A percentile compares a stretch with the other conserved stretches of the same genome.
phyloP scores from a whole-genome alignment of 2,797 vertebrate genomes.

The Sciurus carolinensis region DNA sequence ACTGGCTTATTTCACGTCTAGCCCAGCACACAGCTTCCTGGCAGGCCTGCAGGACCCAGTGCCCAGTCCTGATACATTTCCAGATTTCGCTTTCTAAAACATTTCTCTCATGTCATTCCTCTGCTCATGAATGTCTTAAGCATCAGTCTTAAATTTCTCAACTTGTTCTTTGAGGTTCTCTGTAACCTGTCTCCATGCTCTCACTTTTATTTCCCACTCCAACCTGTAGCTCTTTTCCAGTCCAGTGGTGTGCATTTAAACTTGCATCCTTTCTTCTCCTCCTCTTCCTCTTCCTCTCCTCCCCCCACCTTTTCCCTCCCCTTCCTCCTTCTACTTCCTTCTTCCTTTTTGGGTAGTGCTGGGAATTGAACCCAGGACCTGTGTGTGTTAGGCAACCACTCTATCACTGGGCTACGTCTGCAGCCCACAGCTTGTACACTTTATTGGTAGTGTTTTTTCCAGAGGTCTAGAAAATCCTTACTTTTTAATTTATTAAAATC shows the following conservation, averaged over 20 bases:
- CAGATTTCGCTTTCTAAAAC: not conserved
- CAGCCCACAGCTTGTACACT: not conserved
- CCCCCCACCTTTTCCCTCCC: too few species aligned
- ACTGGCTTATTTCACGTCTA: too few species aligned
- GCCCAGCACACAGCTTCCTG: too few species aligned
- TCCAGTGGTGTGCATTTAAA: not conserved
- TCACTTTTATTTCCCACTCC: not conserved
- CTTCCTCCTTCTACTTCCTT: too few species aligned
- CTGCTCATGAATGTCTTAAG: not conserved
- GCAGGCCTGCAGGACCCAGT: too few species aligned
- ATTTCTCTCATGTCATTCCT: not conserved
- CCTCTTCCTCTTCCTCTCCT: too few species aligned
- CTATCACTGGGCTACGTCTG: too few species aligned
- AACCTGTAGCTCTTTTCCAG: not conserved
- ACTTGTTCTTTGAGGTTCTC: not conserved
- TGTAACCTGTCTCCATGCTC: not conserved
- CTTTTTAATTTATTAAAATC: not conserved
- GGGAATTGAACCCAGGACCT: too few species aligned
- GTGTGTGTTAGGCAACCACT: too few species aligned
- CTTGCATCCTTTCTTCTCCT: too few species aligned
- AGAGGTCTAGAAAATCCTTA: not conserved
- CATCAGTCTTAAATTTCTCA: not conserved
- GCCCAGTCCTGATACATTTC: not conserved
- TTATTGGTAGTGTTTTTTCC: not conserved
- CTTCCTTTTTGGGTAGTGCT: too few species aligned